phyloP scores from a whole-genome alignment of 2,888 invertebrate species.

The Meghimatium bilineatum region DNA sequence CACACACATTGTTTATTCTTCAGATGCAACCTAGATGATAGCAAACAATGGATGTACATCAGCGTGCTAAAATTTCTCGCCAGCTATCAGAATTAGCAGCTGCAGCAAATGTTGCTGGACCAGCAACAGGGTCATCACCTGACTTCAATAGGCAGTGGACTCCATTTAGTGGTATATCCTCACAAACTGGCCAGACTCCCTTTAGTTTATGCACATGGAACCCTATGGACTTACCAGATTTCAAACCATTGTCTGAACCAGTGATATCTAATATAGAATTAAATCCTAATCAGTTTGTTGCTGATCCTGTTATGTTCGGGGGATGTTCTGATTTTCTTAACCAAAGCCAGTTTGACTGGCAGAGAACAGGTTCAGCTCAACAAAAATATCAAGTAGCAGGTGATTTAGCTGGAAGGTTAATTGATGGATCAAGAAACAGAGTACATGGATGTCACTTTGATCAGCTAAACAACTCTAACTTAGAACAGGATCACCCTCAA shows the following conservation, averaged over 20 bases:
- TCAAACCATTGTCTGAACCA: constrained; percentile 18
- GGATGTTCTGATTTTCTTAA: background rate
- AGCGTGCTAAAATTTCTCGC: constrained; percentile 31
- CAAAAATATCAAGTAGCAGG: constrained; percentile 24
- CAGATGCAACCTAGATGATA: constrained; percentile 14
- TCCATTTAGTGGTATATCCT: constrained; percentile 67
- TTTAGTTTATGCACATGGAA: constrained; percentile 49
- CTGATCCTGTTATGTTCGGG: constrained; percentile 1
- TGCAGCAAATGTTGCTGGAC: background rate
- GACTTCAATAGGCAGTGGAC: constrained; percentile 59
- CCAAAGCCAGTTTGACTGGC: constrained; percentile 19
- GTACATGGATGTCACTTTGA: background rate
- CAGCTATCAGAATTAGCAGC: constrained; percentile 39
- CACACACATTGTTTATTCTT: background rate
- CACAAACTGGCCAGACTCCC: constrained; percentile 51
- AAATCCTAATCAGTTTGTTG: background rate
- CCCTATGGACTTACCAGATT: constrained; percentile 43
- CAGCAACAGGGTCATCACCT: background rate
- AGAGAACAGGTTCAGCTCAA: background rate
- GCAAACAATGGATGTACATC: constrained; percentile 34
- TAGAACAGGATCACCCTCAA: constrained; percentile 15
- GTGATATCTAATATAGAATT: background rate
- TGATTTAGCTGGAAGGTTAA: constrained; percentile 23
- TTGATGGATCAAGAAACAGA: constrained; percentile 4
- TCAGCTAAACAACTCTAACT: background rate